Conservation (phyloP, 2,797 vertebrate genomes). For the Champsocephalus gunnari region DNA sequence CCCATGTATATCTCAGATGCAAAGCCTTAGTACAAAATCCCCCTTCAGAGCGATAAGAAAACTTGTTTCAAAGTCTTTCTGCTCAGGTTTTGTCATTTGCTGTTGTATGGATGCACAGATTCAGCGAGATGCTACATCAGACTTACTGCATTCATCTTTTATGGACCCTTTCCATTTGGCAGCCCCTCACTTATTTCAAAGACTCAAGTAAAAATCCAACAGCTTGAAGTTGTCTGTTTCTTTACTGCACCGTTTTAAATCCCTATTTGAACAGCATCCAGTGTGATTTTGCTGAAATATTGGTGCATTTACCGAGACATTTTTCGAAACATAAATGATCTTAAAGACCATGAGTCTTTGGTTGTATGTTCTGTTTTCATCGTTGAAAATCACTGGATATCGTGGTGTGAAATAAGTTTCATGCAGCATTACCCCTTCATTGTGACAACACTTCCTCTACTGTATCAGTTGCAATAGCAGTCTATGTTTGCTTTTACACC, state of each 20-base stretch:
- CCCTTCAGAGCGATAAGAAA: not conserved
- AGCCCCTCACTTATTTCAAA: slow-evolving; percentile 6
- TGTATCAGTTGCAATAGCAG: not conserved
- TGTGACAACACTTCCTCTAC: slow-evolving; percentile 4
- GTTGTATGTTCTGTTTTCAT: not conserved
- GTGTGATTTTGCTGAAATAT: slow-evolving; percentile 1
- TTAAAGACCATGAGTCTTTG: not conserved
- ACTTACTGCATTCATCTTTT: slow-evolving; percentile 21
- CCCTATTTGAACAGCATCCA: not conserved
- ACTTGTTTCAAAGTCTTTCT: not conserved
- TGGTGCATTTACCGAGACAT: not conserved
- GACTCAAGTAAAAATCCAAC: not conserved
- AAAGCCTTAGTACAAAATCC: not conserved
- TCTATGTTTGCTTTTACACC: slow-evolving; percentile 38
- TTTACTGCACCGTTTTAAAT: not conserved
- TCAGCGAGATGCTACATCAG: slow-evolving; percentile 15
- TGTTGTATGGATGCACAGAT: not conserved
- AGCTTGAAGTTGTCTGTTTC: not conserved
- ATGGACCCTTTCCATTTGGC: slow-evolving; percentile 31
- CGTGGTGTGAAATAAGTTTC: not conserved
- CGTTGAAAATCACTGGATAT: not conserved
- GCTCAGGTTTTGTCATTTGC: not conserved
- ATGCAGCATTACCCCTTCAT: not conserved
- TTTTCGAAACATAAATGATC: not conserved
- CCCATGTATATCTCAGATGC: not conserved